Evolutionary conservation across 2,113 vertebrate genomes (phyloP).

Genomic region (Strigops habroptila): DNA sequence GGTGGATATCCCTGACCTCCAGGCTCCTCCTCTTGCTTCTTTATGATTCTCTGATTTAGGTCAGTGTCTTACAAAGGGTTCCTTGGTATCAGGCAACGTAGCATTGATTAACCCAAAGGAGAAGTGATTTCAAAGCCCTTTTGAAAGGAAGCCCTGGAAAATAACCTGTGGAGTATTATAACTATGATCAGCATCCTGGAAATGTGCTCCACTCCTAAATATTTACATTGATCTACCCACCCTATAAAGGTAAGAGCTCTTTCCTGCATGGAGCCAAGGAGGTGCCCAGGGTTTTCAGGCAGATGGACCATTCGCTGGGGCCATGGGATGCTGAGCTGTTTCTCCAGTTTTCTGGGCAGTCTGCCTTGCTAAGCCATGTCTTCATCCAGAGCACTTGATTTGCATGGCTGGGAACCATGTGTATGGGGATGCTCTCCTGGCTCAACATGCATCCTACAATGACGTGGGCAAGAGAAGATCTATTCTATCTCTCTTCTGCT

Average conservation of each 20-base stretch:
- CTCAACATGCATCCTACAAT: background rate
- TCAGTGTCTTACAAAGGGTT: background rate
- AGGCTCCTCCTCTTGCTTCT: background rate
- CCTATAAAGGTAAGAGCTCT: background rate
- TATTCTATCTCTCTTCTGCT: background rate
- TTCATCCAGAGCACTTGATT: background rate
- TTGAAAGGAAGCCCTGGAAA: background rate
- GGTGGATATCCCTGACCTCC: background rate
- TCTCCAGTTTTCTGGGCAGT: background rate
- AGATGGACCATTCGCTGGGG: background rate
- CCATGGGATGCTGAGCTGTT: background rate
- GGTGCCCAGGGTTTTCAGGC: background rate
- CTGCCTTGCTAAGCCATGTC: background rate
- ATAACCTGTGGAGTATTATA: background rate
- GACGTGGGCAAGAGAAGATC: background rate
- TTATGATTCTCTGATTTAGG: background rate
- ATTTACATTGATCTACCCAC: background rate
- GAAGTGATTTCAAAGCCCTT: background rate
- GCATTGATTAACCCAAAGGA: background rate
- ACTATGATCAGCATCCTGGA: background rate
- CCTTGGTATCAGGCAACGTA: accelerated
- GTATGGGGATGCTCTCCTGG: background rate
- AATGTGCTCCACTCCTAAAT: background rate
- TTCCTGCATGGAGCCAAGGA: background rate
- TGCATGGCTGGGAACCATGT: accelerated